Base-by-base conservation (phyloP, 2,797 vertebrate genomes). In the Carapus acus region DNA sequence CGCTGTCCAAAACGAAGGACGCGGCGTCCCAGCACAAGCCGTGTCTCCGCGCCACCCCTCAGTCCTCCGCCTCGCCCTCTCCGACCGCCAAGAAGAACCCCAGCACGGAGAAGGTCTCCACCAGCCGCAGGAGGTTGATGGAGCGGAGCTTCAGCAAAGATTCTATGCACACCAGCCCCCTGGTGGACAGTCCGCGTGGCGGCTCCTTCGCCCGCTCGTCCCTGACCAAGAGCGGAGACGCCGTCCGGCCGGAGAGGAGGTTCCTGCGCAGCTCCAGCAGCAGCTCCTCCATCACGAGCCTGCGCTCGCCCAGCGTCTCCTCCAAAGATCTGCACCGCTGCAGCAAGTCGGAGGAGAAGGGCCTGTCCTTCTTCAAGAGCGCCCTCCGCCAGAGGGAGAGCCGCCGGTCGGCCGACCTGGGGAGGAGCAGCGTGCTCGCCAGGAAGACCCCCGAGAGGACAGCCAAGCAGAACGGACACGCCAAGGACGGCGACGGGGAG, bases 301-400 rank as follows among this genome's bases (percentile, higher is more conserved):
- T 98, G 68, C 91, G 92, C 4, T 94, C 94, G 0, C 91, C 93
- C 1, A 89, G 86, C 1, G 62, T 80, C 0, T 88, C 84, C 1
- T 50, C 78, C 3, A 89, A 85, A 13, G 90, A 90, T 8, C 62
- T 94, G 56, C 92, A 91, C 74, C 88, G 92, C 43, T 83, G 90
- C 84, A 92, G 91, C 84, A 97, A 92, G 62, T 92, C 91, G 0
- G 96, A 99, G 49, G 95, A 99, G 38, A 99, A 97, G 49, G 96
- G 94, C 0, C 74, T 98, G 71, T 98, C 94, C 3, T 99, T 99
- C 81, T 94, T 99, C 73, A 94, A 92, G 71, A 93, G 89, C 0
- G 94, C 96, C 52, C 85, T 99, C 43, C 86, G 96, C 49, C 95
- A 98, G 81, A 93, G 94, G 75, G 96, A 98, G 69, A 93, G 88